These are phyloP conservation scores for Colossoma macropomum DNA, from an alignment of 2,113 vertebrate species.

Conservation along the genomic window DNA sequence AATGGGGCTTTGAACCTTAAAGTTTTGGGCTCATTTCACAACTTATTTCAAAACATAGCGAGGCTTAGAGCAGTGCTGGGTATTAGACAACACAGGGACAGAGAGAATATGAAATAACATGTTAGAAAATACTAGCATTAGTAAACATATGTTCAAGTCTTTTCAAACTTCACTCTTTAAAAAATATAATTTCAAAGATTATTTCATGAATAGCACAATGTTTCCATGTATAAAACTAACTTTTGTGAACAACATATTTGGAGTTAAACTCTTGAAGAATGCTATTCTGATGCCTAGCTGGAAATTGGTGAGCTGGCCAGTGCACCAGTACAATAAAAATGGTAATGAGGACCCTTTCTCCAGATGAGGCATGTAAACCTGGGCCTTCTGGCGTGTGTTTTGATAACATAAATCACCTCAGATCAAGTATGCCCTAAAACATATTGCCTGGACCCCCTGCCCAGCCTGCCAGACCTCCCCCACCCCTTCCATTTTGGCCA, in stretches of 20 bases:
- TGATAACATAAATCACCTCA: slow-evolving; percentile 62
- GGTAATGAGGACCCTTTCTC: slow-evolving; percentile 48
- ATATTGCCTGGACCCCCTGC: slow-evolving; percentile 57
- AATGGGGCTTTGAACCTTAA: slow-evolving; percentile 26
- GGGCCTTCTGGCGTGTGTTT: slow-evolving; percentile 57
- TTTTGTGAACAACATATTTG: slow-evolving; percentile 24
- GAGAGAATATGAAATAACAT: neutral
- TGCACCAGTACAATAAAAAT: slow-evolving; percentile 59
- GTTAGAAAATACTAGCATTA: neutral
- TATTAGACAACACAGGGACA: neutral
- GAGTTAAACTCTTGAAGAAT: slow-evolving; percentile 42
- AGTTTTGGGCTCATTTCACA: neutral
- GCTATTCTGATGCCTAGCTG: slow-evolving; percentile 36
- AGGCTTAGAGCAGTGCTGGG: neutral
- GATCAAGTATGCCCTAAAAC: slow-evolving; percentile 59
- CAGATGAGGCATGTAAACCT: slow-evolving; percentile 56
- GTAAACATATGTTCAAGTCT: neutral
- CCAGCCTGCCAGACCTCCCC: slow-evolving; percentile 64
- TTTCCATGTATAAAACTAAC: neutral
- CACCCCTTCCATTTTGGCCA: slow-evolving; percentile 83
- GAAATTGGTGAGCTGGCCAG: slow-evolving; percentile 43
- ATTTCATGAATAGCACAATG: neutral
- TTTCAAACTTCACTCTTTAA: too few relatives aligned
- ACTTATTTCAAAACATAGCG: neutral
- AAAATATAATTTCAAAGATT: neutral